Conservation (phyloP, 2,797 vertebrate species). For the Prionace glauca region DNA sequence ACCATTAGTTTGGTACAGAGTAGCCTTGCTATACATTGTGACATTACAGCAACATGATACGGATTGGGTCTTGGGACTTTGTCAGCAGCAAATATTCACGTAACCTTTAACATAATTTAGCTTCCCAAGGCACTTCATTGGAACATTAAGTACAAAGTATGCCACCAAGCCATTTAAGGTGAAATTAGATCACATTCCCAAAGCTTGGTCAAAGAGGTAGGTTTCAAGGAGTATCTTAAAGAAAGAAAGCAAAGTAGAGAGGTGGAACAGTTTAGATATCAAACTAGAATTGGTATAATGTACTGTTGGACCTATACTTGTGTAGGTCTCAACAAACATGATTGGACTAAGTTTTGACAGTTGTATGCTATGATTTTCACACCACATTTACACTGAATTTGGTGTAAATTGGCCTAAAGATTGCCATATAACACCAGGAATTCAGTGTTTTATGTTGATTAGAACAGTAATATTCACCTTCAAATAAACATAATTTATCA, state of each 20-base stretch:
- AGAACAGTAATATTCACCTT: neutral
- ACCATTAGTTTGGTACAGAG: neutral
- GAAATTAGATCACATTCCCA: neutral
- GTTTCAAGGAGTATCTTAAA: neutral
- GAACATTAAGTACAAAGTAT: neutral
- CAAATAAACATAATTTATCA: constrained; percentile 3
- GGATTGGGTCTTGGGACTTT: neutral
- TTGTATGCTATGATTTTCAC: neutral
- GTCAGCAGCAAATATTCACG: neutral
- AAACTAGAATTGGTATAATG: neutral
- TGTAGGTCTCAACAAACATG: neutral
- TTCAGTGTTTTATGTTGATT: neutral
- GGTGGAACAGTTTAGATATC: neutral
- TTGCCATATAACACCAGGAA: neutral
- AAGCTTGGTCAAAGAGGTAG: neutral
- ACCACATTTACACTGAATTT: neutral
- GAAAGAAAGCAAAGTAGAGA: neutral
- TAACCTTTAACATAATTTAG: neutral
- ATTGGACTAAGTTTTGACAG: neutral
- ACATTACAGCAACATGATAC: neutral
- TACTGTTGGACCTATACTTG: neutral
- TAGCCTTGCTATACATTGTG: neutral
- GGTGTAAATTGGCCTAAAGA: neutral
- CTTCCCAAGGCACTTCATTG: neutral
- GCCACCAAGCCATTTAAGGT: neutral